Percentiles rank a stretch among this genome's conserved stretches.
Conservation (phyloP, 2,797 vertebrate genomes). For the Rhinatrema bivittatum region DNA sequence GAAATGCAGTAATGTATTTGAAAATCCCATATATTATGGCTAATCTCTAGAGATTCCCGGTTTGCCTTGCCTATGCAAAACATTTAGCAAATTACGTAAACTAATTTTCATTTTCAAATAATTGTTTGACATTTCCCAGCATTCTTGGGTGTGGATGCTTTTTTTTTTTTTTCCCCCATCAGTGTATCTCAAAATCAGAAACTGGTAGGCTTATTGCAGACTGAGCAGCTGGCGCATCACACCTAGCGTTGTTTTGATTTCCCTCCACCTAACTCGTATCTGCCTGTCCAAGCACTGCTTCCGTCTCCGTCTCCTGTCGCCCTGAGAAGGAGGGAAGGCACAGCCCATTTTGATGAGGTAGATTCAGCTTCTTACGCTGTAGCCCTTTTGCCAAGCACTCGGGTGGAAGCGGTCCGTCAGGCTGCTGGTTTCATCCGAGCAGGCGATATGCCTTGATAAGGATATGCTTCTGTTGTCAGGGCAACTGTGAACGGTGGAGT, state of each 20-base stretch:
- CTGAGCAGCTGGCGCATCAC: slow-evolving; percentile 6
- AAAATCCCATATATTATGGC: no score
- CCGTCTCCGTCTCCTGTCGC: slow-evolving; percentile 25
- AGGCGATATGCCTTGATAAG: slow-evolving; percentile 41
- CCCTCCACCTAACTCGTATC: not conserved
- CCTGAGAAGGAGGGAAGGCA: slow-evolving; percentile 23
- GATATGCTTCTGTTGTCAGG: slow-evolving; percentile 71
- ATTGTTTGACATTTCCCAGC: no score
- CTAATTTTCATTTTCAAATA: no score
- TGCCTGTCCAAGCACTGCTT: slow-evolving; percentile 22
- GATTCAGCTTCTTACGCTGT: slow-evolving; percentile 7
- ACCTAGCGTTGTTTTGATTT: slow-evolving; percentile 18
- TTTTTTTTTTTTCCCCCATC: no score
- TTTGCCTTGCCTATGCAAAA: no score
- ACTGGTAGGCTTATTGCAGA: no score
- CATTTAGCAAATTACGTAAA: no score
- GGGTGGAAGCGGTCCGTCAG: slow-evolving; percentile 23
- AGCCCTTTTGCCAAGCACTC: slow-evolving; percentile 10
- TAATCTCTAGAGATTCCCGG: no score
- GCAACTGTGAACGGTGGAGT: slow-evolving; percentile 59
- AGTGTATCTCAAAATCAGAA: no score
- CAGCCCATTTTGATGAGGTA: slow-evolving; percentile 21
- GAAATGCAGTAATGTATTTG: no score
- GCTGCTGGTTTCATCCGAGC: no score
- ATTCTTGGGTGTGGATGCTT: no score